Percentiles rank a stretch among this genome's conserved stretches.
These are phyloP conservation scores for Chrysotoxum bicinctum DNA, from an alignment of 2,888 invertebrate species.

Conservation along the genomic window DNA sequence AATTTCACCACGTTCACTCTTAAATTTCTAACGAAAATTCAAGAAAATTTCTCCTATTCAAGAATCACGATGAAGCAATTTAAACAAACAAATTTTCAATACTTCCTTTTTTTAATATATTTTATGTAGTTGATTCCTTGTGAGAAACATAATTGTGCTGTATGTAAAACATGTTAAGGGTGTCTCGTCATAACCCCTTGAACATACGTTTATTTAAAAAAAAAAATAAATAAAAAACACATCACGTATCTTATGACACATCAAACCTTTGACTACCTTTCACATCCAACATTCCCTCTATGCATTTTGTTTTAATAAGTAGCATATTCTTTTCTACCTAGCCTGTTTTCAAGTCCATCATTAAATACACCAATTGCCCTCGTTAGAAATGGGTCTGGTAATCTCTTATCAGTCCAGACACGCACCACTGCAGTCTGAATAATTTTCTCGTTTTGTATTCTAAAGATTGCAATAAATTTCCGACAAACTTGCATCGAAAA, in stretches of 20 bases:
- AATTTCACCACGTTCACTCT: too few species aligned
- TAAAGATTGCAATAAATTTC: not conserved
- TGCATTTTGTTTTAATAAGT: not conserved
- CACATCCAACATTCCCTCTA: not conserved
- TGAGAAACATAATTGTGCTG: too few species aligned
- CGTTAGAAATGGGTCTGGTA: not conserved
- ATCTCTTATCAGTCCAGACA: not conserved
- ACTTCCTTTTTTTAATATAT: too few species aligned
- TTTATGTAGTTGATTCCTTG: too few species aligned
- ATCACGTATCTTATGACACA: not conserved
- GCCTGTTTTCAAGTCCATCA: not conserved
- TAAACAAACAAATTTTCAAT: too few species aligned
- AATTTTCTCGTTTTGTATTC: slow-evolving; percentile 1
- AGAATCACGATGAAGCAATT: too few species aligned
- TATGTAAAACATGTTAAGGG: too few species aligned
- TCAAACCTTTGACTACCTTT: not conserved
- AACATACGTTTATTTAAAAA: too few species aligned
- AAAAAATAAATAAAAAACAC: too few species aligned
- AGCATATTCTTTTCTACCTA: not conserved
- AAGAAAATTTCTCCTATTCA: too few species aligned
- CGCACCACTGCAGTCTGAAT: not conserved
- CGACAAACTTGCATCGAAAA: not conserved
- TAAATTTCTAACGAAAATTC: too few species aligned
- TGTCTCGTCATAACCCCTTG: too few species aligned
- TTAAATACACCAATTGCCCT: not conserved